Conservation (phyloP, 2,888 invertebrate species). For the Agrotis clavis region DNA sequence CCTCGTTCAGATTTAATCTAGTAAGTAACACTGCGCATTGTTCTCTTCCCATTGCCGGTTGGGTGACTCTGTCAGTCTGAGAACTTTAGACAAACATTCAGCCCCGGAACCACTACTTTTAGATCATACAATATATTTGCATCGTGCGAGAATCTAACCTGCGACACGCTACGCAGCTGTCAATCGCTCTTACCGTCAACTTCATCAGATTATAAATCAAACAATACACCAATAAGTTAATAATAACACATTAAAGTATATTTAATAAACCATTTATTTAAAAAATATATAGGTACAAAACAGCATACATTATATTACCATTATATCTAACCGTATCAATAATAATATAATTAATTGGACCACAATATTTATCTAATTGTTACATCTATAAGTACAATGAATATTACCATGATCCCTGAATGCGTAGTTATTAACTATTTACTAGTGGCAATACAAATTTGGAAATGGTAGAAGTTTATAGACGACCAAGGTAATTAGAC, state of each 20-base stretch:
- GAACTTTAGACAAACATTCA: too few species aligned
- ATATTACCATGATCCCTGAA: slow-evolving; percentile 80
- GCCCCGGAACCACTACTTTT: too few species aligned
- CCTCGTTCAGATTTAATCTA: too few species aligned
- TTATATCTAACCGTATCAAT: slow-evolving; percentile 72
- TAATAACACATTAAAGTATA: slow-evolving; percentile 34
- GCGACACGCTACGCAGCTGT: too few species aligned
- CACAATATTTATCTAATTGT: slow-evolving; percentile 70
- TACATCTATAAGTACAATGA: slow-evolving; percentile 78
- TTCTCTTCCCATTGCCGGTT: too few species aligned
- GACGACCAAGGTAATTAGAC: neutral
- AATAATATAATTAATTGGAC: slow-evolving; percentile 71
- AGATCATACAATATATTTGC: too few species aligned
- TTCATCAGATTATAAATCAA: too few species aligned
- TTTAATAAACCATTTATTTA: slow-evolving; percentile 74
- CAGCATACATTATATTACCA: slow-evolving; percentile 69
- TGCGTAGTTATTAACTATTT: slow-evolving; percentile 58
- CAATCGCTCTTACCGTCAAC: too few species aligned
- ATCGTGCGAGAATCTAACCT: too few species aligned
- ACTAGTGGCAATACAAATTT: slow-evolving; percentile 41
- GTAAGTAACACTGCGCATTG: too few species aligned
- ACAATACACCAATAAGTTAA: neutral
- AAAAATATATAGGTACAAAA: slow-evolving; percentile 74
- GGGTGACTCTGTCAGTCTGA: too few species aligned
- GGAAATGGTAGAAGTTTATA: neutral